Conservation (phyloP, 2,888 invertebrate species). For the Meta bourneti region DNA sequence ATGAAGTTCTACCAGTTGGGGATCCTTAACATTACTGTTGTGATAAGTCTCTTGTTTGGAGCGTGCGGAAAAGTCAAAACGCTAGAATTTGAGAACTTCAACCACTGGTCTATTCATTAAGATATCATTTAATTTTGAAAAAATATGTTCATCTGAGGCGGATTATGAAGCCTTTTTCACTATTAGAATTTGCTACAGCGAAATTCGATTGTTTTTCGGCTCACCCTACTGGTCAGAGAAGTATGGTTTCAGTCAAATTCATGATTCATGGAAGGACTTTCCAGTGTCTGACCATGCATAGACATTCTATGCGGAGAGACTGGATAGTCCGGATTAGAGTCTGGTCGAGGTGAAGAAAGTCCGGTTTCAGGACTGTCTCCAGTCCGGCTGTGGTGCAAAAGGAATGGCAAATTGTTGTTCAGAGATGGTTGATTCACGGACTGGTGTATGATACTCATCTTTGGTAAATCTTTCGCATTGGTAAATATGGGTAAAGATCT, state of each 20-base stretch:
- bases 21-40: too few relatives aligned
- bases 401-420: slow-evolving; percentile 45
- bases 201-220: too few relatives aligned
- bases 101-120: too few relatives aligned
- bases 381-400: slow-evolving; percentile 17
- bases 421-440: slow-evolving; percentile 27
- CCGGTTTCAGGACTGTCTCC: slow-evolving; percentile 26
- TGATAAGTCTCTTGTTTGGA: too few relatives aligned
- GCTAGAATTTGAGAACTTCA: too few relatives aligned
- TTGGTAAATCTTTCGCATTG: slow-evolving; percentile 55
- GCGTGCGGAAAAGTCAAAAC: too few relatives aligned
- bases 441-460: slow-evolving; percentile 33
- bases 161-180: too few relatives aligned
- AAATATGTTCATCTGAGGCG: too few relatives aligned
- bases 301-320: slow-evolving; percentile 56
- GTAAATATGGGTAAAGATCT: slow-evolving; percentile 60
- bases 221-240: neutral
- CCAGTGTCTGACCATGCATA: slow-evolving; percentile 34
- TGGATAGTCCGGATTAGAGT: slow-evolving; percentile 58
- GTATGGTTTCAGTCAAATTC: slow-evolving; percentile 52
- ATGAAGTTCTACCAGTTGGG: too few relatives aligned
- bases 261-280: neutral
- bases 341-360: slow-evolving; percentile 45
- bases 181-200: too few relatives aligned
- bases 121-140: too few relatives aligned